phyloP scores from a whole-genome alignment of 1,140 invertebrate species.

The Aplysia californica region DNA sequence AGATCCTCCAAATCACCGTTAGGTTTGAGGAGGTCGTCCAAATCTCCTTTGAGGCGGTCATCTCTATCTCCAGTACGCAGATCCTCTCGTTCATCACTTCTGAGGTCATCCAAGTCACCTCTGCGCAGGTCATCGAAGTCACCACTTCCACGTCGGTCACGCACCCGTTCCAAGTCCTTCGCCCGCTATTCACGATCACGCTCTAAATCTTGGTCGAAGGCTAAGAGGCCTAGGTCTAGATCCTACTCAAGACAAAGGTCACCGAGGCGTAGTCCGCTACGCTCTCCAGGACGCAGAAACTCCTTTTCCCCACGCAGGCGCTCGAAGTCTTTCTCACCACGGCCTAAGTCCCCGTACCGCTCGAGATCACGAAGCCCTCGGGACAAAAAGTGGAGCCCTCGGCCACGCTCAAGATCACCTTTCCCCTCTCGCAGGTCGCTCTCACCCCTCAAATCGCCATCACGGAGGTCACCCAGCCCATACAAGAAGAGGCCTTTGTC shows the following conservation, averaged over 20 bases:
- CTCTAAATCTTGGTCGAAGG: slow-evolving; percentile 6
- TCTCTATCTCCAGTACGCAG: not conserved
- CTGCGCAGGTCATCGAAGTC: slow-evolving; percentile 9
- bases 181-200: slow-evolving; percentile 5
- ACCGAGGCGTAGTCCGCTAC: not conserved
- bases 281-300: not conserved
- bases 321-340: slow-evolving; percentile 1
- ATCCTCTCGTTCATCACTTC: slow-evolving; percentile 1
- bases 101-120: slow-evolving; percentile 10
- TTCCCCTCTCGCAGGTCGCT: not conserved
- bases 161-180: slow-evolving; percentile 8
- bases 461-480: slow-evolving; percentile 1
- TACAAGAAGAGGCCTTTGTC: slow-evolving; percentile 17
- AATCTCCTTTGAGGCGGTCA: not conserved
- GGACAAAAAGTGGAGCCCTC: not conserved
- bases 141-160: not conserved
- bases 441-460: not conserved
- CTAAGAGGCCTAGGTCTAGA: not conserved
- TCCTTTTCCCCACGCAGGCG: slow-evolving; percentile 2
- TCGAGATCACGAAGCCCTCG: not conserved
- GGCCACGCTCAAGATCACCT: slow-evolving; percentile 6
- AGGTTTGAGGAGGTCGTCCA: not conserved
- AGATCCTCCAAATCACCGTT: not conserved
- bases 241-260: slow-evolving; percentile 8
- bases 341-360: not conserved